Base-by-base conservation (phyloP, 2,888 invertebrate species). In the Cephalotes varians region DNA sequence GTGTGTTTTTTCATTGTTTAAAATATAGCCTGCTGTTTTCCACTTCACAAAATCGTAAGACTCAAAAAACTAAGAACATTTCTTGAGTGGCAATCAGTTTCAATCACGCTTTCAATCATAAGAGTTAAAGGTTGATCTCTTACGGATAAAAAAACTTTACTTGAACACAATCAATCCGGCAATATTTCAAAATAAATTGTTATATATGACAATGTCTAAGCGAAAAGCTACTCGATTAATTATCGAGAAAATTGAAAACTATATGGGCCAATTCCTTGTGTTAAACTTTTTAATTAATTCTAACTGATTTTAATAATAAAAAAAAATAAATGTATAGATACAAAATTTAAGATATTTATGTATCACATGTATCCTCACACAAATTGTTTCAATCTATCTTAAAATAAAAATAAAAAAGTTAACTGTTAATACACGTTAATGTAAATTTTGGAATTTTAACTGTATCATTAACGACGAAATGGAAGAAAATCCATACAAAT, bases 401-500 rank as follows among this genome's bases (percentile, higher is more conserved):
- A 21, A 69, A 47, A 31, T 47, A 31, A 6, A 67, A 49, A 7
- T 34, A 5, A 10, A 37, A 37, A 21, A 60, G 2, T 67, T 49
- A n/a, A 31, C 18, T 37, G 15, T 37, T 37, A 72, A 56, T 40
- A 37, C 21, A 77, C 15, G 18, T 28, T 60, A 73, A 73, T 21
- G 15, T 34, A 58, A 60, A 65, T 65, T 37, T 9, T 15, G 9
- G 21, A 77, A 67, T 76, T 65, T 54, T 1, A 47, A 25, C 6
- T 34, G 10, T 34, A 25, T 34, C 1, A 49, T 25, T 12, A 31
- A 56, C 5, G 10, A 56, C 18, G 25, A 71, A 79, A 60, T 54
- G 64, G 34, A 77, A 85, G 79, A 85, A 81, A 81, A 85, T 87
- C 79, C 83, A 82, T 87, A 84, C 83, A 85, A 89, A 87, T 82